Evolutionary conservation across 1,140 invertebrate genomes (phyloP), one percentile per base, ranked within the genome.

Genomic region (Psix sp.): DNA sequence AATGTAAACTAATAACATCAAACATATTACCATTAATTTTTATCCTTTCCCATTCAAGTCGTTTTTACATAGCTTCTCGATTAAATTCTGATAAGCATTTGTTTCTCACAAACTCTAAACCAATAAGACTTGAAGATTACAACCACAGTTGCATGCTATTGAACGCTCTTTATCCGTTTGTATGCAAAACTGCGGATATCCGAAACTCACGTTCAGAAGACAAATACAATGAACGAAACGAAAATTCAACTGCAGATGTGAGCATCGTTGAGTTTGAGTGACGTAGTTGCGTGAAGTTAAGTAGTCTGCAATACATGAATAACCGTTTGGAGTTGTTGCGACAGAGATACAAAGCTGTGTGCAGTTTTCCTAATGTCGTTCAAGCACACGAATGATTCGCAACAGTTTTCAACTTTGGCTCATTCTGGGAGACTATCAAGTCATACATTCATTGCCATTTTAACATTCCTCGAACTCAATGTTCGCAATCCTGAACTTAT

Each of bases 261-360:
- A 26, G 10, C 26, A 11, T 45, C 20, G 35, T 26, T 20, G 9
- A 17, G 42, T 21, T 14, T 21, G 38, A 29, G 9, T 46, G 42
- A 46, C 31, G 16, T 45, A 35, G 20, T 63, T 63, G 59, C 20
- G 48, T 63, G 39, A 62, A 65, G 33, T 49, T 57, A 57, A 67
- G 45, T 57, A 57, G 20, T 51, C 36, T 20, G 36, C 63, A 57
- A 57, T 67, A 67, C 40, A 49, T 57, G 51, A 57, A 59, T 68
- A 68, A 59, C 46, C 26, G 18, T 36, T 17, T 7, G 17, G 24
- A 36, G 38, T 36, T 35, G 29, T 26, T 26, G 63, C 26, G 10
- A 52, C 43, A 35, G 51, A 35, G 17, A 33, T 9, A 40, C 36
- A n/a, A 35, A 14, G 26, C 21, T 13, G 29, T 11, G 39, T 24